Percentiles rank a stretch among this genome's conserved stretches.
Conservation (phyloP, 2,113 vertebrate species). For the Brevimyrus niger region DNA sequence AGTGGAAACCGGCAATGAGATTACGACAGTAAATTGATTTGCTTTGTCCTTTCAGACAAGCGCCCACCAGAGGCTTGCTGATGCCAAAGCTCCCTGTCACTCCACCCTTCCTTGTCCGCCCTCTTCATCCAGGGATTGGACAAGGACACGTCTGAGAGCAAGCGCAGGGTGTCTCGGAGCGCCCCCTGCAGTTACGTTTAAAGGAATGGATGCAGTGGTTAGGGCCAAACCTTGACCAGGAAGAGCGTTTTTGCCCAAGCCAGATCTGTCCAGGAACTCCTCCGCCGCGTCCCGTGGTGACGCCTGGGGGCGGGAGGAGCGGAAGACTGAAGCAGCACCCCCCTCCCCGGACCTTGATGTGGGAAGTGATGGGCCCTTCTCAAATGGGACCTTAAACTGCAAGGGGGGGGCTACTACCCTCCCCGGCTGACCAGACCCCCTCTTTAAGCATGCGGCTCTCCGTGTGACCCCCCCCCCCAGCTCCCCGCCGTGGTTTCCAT, state of each 20-base stretch:
- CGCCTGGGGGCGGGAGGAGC: not conserved
- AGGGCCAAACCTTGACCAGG: conserved; percentile 54
- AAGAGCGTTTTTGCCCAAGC: conserved; percentile 50
- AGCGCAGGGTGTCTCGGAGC: conserved; percentile 56
- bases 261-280: conserved; percentile 53
- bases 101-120: conserved; percentile 36
- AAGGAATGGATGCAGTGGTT: conserved; percentile 60
- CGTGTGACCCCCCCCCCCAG: too few species aligned
- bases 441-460: conserved; percentile 26
- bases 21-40: conserved; percentile 24
- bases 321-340: not conserved
- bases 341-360: not conserved
- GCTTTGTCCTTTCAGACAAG: conserved; percentile 25
- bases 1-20: conserved; percentile 16
- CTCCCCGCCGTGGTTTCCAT: conserved; percentile 32
- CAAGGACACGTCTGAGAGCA: conserved; percentile 55
- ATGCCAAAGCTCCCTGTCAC: conserved; percentile 54
- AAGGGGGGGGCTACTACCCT: not conserved
- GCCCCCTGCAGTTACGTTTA: conserved; percentile 57
- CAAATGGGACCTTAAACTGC: not conserved
- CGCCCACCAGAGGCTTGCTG: conserved; percentile 13
- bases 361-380: not conserved
- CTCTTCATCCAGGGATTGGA: conserved; percentile 51
- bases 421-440: conserved; percentile 24
- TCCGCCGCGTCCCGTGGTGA: conserved; percentile 27